A percentile compares a stretch with the other conserved stretches of the same genome.
Conservation (phyloP, 2,113 vertebrate species). For the Hylia prasina region DNA sequence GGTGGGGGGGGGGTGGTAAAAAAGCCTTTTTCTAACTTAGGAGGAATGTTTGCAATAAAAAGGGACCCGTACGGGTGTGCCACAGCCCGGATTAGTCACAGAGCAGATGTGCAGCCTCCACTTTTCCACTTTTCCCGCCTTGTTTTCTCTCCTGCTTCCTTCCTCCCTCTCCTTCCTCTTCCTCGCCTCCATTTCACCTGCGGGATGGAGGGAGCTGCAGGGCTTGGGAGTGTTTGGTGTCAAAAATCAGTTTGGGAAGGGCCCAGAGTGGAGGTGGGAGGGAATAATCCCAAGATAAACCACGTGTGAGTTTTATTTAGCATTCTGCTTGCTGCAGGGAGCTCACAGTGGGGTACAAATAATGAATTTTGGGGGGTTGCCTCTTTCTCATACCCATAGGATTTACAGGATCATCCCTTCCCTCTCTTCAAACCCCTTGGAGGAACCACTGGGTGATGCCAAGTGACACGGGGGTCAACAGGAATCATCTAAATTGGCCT, state of each 20-base stretch:
- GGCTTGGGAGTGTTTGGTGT: too few relatives aligned
- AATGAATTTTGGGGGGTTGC: accelerated
- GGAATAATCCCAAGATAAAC: background rate
- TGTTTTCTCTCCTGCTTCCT: background rate
- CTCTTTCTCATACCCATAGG: background rate
- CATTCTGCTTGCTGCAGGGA: background rate
- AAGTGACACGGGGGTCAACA: background rate
- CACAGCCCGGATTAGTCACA: background rate
- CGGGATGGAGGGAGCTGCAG: background rate
- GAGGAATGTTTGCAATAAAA: conserved; percentile 10
- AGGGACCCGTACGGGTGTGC: background rate
- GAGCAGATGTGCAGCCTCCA: background rate
- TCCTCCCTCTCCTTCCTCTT: background rate
- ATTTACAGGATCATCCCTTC: background rate
- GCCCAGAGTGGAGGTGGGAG: accelerated
- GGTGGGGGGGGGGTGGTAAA: background rate
- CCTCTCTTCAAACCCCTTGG: background rate
- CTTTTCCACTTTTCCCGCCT: background rate
- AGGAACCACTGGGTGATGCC: background rate
- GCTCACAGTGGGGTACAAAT: background rate
- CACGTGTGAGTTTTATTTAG: background rate
- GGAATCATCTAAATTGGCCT: background rate
- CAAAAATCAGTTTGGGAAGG: background rate
- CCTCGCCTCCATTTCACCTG: background rate
- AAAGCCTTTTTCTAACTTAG: background rate